Percentiles rank a stretch among this genome's conserved stretches.
These are phyloP conservation scores for Patella ulyssiponensis DNA, from an alignment of 2,888 invertebrate species.

Conservation along the genomic window DNA sequence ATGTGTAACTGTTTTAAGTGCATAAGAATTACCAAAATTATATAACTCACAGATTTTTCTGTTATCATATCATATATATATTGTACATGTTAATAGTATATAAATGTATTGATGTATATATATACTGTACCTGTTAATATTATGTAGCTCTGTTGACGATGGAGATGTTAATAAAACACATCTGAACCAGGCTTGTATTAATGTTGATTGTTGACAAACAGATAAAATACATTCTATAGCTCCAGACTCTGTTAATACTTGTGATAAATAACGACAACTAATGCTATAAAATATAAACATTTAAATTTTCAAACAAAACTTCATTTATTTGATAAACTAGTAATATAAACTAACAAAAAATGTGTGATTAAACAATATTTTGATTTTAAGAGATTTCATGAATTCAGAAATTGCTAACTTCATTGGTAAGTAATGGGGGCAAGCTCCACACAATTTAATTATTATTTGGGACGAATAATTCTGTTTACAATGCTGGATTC, in stretches of 20 bases:
- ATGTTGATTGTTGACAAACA: slow-evolving; percentile 17
- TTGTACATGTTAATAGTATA: slow-evolving; percentile 38
- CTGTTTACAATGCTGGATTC: too few relatives aligned
- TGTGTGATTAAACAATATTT: too few relatives aligned
- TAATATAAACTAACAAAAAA: too few relatives aligned
- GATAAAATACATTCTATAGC: slow-evolving; percentile 39
- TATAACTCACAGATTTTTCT: too few relatives aligned
- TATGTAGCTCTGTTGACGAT: slow-evolving; percentile 39
- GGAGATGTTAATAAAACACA: slow-evolving; percentile 46
- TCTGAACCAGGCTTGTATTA: slow-evolving; percentile 59
- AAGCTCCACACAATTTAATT: too few relatives aligned
- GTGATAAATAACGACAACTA: slow-evolving; percentile 58
- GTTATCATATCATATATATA: neutral
- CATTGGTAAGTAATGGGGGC: too few relatives aligned
- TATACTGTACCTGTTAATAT: slow-evolving; percentile 38
- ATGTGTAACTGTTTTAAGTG: too few relatives aligned
- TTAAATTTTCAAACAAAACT: neutral
- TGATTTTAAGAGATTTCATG: too few relatives aligned
- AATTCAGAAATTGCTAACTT: too few relatives aligned
- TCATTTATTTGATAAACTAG: too few relatives aligned
- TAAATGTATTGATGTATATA: slow-evolving; percentile 24
- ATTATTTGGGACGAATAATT: too few relatives aligned
- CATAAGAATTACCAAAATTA: too few relatives aligned
- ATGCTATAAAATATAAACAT: slow-evolving; percentile 43
- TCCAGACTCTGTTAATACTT: slow-evolving; percentile 47